phyloP scores from a whole-genome alignment of 2,113 vertebrate genomes.

The Laticauda colubrina region DNA sequence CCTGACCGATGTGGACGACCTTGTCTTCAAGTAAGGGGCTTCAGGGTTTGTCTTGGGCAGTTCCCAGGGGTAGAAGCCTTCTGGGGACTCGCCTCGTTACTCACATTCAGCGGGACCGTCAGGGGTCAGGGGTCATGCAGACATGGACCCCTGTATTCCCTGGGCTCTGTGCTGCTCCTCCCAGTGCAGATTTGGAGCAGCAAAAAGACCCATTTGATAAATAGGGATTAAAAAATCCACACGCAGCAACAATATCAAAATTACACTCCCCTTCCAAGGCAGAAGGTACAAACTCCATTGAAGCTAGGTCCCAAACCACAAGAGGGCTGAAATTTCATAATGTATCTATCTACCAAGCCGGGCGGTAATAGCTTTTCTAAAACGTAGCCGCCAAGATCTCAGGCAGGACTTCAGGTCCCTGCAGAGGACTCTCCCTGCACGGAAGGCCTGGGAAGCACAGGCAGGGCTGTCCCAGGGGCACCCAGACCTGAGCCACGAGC shows the following conservation, averaged over 20 bases:
- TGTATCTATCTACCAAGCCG: background rate
- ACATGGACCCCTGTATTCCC: background rate
- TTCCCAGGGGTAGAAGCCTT: background rate
- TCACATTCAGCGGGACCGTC: background rate
- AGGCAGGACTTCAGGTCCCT: background rate
- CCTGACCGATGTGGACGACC: constrained; percentile 92
- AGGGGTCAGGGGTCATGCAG: background rate
- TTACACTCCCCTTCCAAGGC: background rate
- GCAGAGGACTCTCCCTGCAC: background rate
- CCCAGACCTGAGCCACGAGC: background rate
- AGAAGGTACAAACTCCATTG: background rate
- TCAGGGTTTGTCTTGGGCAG: background rate
- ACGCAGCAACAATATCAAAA: background rate
- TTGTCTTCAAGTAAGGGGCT: constrained; percentile 92
- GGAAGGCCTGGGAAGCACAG: background rate
- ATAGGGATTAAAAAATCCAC: background rate
- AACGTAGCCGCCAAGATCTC: background rate
- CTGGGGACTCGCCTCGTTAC: background rate
- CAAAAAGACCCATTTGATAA: background rate
- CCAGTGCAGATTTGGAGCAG: background rate
- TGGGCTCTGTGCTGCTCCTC: background rate
- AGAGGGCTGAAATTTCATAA: background rate
- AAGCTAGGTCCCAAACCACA: background rate
- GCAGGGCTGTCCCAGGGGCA: background rate
- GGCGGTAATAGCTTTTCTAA: background rate